Percentiles rank a stretch among this genome's conserved stretches.
Evolutionary conservation across 2,888 invertebrate genomes (phyloP).

Genomic region (Poecilus cupreus): DNA sequence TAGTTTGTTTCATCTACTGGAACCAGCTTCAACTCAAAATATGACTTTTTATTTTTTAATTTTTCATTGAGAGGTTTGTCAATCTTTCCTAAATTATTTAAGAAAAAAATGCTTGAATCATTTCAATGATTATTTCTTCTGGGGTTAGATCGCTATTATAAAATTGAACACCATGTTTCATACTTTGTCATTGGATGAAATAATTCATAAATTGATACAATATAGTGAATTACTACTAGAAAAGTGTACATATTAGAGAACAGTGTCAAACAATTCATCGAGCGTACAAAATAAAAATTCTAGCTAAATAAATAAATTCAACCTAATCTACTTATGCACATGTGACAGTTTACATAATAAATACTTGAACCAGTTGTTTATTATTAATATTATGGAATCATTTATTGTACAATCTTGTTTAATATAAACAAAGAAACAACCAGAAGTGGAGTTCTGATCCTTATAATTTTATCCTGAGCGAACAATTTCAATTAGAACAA

Average conservation of each 20-base stretch:
- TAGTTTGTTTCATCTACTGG: too few species aligned
- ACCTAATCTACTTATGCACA: constrained; percentile 47
- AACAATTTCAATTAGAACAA: too few species aligned
- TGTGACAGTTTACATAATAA: constrained; percentile 52
- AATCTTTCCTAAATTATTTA: not conserved
- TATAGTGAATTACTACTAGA: constrained; percentile 29
- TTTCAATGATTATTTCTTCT: not conserved
- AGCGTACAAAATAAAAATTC: constrained; percentile 47
- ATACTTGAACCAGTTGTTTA: constrained; percentile 56
- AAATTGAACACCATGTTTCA: constrained; percentile 34
- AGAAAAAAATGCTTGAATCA: not conserved
- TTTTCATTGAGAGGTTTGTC: too few species aligned
- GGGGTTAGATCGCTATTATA: not conserved
- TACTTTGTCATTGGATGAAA: constrained; percentile 2
- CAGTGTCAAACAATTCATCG: constrained; percentile 17
- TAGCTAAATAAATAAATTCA: constrained; percentile 54
- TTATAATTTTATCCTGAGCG: constrained; percentile 52
- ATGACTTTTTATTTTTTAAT: too few species aligned
- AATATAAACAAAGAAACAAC: constrained; percentile 58
- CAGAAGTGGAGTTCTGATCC: constrained; percentile 48
- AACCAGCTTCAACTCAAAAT: too few species aligned
- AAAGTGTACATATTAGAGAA: constrained; percentile 51
- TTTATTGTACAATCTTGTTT: constrained; percentile 57
- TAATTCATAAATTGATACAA: constrained; percentile 18
- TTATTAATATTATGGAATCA: constrained; percentile 57